phyloP scores from a whole-genome alignment of 1,140 invertebrate species.

The Sarcophaga peregrina region DNA sequence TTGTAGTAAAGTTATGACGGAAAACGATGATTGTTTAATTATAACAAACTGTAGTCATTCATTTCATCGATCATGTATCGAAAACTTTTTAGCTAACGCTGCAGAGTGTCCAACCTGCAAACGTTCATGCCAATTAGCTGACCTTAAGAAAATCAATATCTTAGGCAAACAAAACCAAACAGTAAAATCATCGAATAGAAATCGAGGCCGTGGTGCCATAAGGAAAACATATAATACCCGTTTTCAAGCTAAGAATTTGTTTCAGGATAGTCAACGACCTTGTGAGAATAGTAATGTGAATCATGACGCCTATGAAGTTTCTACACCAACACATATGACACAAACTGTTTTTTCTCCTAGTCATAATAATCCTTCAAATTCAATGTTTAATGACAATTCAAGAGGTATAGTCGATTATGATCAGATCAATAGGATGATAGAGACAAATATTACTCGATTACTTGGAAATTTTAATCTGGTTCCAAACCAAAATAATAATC shows the following conservation, averaged over 20 bases:
- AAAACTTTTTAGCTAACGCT: neutral
- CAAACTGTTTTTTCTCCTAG: no score
- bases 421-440: neutral
- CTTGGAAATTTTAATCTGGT: neutral
- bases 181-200: neutral
- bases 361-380: neutral
- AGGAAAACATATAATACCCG: neutral
- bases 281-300: neutral
- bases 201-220: neutral
- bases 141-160: neutral
- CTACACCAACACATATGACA: neutral
- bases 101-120: neutral
- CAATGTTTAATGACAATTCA: neutral
- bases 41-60: constrained; percentile 6
- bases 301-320: neutral
- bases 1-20: neutral
- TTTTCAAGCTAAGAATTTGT: neutral
- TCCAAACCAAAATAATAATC: neutral
- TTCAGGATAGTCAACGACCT: neutral
- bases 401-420: neutral
- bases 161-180: neutral
- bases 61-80: constrained; percentile 25
- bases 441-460: neutral
- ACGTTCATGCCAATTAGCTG: neutral
- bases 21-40: neutral